phyloP scores from a whole-genome alignment of 2,797 vertebrate species.

The Octomys mimax region DNA sequence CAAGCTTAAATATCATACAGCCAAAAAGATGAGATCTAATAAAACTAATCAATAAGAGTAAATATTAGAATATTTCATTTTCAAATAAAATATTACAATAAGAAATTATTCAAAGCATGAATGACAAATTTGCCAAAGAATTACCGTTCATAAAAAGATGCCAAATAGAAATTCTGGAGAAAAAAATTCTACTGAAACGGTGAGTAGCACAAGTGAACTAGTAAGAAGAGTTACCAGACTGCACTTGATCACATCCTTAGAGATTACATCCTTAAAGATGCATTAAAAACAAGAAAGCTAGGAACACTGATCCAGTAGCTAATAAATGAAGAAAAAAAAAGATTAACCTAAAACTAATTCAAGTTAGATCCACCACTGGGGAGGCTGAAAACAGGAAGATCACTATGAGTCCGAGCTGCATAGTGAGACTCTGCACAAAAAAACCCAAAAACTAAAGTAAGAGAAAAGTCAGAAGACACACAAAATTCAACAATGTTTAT shows the following conservation, averaged over 20 bases:
- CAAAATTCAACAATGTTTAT: not conserved
- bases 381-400: too few species aligned
- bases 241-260: not conserved
- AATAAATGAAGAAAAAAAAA: not conserved
- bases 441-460: not conserved
- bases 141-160: not conserved
- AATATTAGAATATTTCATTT: not conserved
- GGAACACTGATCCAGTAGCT: not conserved
- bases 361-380: too few species aligned
- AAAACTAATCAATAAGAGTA: not conserved
- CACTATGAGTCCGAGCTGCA: too few species aligned
- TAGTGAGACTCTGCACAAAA: too few species aligned
- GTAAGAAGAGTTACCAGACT: not conserved
- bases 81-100: not conserved
- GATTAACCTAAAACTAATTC: not conserved
- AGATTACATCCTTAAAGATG: not conserved
- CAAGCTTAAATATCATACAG: not conserved
- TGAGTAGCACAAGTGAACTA: not conserved
- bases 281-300: not conserved
- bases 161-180: not conserved
- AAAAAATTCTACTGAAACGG: not conserved
- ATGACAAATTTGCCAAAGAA: not conserved
- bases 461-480: not conserved
- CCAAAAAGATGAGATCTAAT: not conserved
- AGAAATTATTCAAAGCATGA: not conserved